phyloP scores from a whole-genome alignment of 2,113 vertebrate species.

The Leucoraja erinaceus region DNA sequence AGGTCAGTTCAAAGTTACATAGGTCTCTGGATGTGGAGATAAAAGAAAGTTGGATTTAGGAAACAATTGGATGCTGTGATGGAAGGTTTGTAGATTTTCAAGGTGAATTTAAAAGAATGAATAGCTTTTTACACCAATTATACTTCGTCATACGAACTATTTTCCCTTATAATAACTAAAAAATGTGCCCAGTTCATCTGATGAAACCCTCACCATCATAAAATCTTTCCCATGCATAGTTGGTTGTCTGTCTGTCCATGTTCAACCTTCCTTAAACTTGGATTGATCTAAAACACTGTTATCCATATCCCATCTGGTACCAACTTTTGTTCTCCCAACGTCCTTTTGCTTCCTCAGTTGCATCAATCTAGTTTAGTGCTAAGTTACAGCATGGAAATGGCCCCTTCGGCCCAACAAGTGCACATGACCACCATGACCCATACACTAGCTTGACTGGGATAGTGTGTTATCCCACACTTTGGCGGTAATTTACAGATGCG shows the following conservation, averaged over 20 bases:
- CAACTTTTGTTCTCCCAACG: not conserved
- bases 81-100: not conserved
- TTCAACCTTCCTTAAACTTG: not conserved
- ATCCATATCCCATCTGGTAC: not conserved
- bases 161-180: not conserved
- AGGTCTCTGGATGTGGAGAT: not conserved
- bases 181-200: not conserved
- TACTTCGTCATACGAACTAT: not conserved
- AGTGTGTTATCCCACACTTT: too few species aligned
- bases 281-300: not conserved
- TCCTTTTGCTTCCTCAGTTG: not conserved
- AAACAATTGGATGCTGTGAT: not conserved
- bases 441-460: too few species aligned
- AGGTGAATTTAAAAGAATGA: not conserved
- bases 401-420: too few species aligned
- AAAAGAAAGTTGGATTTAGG: not conserved
- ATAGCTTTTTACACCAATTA: not conserved
- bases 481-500: too few species aligned
- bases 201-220: not conserved
- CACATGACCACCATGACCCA: too few species aligned
- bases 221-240: not conserved
- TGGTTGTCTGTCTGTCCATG: not conserved
- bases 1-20: not conserved
- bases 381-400: too few species aligned
- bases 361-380: too few species aligned